Percentiles rank a stretch among this genome's conserved stretches.
Conservation (phyloP, 2,797 vertebrate species). For the Onychomys torridus region DNA sequence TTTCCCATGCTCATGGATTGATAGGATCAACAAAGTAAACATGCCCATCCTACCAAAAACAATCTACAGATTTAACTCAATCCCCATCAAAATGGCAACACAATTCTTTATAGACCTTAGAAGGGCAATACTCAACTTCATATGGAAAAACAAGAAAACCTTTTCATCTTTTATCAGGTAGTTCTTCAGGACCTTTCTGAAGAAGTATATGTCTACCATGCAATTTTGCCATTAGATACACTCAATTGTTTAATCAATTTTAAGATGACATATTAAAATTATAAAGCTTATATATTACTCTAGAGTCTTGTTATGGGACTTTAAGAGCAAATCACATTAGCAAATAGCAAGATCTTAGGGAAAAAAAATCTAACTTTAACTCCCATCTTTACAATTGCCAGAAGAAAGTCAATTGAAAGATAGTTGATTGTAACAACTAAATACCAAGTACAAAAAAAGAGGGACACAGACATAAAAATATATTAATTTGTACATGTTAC, state of each 20-base stretch:
- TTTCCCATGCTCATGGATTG: neutral
- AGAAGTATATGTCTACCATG: neutral
- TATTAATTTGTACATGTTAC: neutral
- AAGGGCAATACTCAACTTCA: neutral
- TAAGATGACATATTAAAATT: neutral
- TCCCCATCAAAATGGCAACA: neutral
- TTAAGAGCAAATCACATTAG: constrained; percentile 12
- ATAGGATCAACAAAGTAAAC: neutral
- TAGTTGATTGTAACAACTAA: neutral
- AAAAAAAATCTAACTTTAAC: neutral
- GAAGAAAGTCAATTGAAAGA: constrained; percentile 6
- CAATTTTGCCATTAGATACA: neutral
- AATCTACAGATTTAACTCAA: neutral
- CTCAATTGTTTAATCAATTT: constrained; percentile 5
- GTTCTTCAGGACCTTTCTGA: neutral
- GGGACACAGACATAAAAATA: neutral
- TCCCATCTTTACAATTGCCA: neutral
- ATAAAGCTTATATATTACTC: neutral
- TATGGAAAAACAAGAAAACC: neutral
- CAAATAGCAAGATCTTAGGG: neutral
- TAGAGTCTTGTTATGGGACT: neutral
- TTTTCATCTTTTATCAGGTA: constrained; percentile 16
- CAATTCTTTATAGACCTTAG: neutral
- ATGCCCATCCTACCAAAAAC: neutral
- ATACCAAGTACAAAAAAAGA: neutral